Conservation (phyloP, 1,140 invertebrate species). For the Calosoma granatense region DNA sequence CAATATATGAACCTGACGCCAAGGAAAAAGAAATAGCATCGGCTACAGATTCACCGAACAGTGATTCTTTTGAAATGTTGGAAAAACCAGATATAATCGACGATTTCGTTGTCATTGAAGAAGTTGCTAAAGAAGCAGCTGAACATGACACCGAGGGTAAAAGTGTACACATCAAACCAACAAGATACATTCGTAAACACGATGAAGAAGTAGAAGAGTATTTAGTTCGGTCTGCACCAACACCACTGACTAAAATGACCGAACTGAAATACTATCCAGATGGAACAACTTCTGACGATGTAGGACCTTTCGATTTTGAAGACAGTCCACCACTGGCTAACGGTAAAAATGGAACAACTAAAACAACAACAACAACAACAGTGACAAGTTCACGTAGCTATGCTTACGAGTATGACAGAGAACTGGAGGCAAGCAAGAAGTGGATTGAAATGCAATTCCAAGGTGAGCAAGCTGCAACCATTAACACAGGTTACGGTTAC, state of each 20-base stretch:
- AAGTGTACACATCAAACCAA: slow-evolving; percentile 54
- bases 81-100: slow-evolving; percentile 77
- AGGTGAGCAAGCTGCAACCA: slow-evolving; percentile 50
- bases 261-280: slow-evolving; percentile 39
- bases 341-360: slow-evolving; percentile 25
- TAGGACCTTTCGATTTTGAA: slow-evolving; percentile 63
- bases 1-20: slow-evolving; percentile 35
- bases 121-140: slow-evolving; percentile 71
- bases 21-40: slow-evolving; percentile 42
- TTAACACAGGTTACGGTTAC: slow-evolving; percentile 54
- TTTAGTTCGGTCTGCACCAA: slow-evolving; percentile 49
- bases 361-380: slow-evolving; percentile 44
- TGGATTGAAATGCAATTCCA: slow-evolving; percentile 85
- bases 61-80: slow-evolving; percentile 82
- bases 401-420: slow-evolving; percentile 36
- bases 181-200: slow-evolving; percentile 46
- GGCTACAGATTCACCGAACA: slow-evolving; percentile 61
- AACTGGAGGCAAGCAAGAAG: slow-evolving; percentile 66
- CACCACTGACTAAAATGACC: slow-evolving; percentile 42
- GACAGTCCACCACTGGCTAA: slow-evolving; percentile 54
- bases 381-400: slow-evolving; percentile 28
- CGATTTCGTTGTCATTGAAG: slow-evolving; percentile 78
- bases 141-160: slow-evolving; percentile 72
- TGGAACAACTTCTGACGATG: slow-evolving; percentile 44
- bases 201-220: slow-evolving; percentile 67